These are phyloP conservation scores for Peromyscus polionotus DNA, from an alignment of 2,113 vertebrate species.

Conservation along the genomic window DNA sequence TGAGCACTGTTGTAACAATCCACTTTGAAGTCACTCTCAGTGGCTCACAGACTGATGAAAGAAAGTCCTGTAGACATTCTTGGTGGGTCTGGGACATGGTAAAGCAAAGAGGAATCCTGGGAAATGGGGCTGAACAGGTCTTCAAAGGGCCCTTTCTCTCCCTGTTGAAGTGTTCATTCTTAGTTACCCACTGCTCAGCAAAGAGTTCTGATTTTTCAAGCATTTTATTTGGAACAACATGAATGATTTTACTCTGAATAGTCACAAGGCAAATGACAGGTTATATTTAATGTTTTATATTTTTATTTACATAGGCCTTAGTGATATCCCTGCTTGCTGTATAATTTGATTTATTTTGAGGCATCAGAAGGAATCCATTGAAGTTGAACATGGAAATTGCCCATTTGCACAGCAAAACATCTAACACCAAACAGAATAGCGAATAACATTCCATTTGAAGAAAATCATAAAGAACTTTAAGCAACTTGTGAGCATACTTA, in stretches of 20 bases:
- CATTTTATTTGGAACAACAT: constrained; percentile 81
- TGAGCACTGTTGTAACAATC: constrained; percentile 61
- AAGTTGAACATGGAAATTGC: constrained; percentile 75
- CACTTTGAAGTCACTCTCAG: constrained; percentile 79
- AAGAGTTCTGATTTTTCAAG: constrained; percentile 59
- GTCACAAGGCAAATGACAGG: constrained; percentile 81
- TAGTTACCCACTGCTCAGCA: constrained; percentile 55
- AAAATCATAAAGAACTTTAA: constrained; percentile 78
- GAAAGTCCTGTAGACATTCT: constrained; percentile 66
- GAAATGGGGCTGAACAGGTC: constrained; percentile 49
- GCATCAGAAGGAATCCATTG: constrained; percentile 80
- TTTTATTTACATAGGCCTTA: constrained; percentile 80
- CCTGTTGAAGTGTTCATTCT: constrained; percentile 70
- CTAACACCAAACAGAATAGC: constrained; percentile 73
- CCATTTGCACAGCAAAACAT: constrained; percentile 84
- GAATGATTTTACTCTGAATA: constrained; percentile 79
- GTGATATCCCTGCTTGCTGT: constrained; percentile 78
- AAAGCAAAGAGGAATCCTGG: constrained; percentile 63
- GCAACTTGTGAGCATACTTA: constrained; percentile 72
- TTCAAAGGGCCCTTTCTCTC: constrained; percentile 81
- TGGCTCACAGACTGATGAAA: constrained; percentile 70
- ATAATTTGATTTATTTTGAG: constrained; percentile 81
- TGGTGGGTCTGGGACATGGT: constrained; percentile 38
- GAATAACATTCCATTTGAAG: constrained; percentile 77
- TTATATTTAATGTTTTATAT: constrained; percentile 81